Evolutionary conservation across 2,113 vertebrate species (phyloP).

Genomic region (Corythaeola cristata): DNA sequence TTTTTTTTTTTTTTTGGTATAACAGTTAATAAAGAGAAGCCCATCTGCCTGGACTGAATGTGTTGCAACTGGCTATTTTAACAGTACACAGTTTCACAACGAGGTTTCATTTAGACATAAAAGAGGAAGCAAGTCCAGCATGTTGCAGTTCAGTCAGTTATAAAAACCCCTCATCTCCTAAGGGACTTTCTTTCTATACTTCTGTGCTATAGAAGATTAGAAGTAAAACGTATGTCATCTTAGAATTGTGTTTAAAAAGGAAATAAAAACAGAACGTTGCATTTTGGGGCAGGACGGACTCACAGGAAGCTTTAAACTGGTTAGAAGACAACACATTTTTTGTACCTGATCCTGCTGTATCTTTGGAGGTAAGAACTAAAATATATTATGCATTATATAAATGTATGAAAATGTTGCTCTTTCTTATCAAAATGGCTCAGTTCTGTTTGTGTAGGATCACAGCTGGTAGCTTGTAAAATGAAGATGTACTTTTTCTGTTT

Average conservation of each 20-base stretch:
- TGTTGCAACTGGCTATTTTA: slow-evolving; percentile 61
- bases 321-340: slow-evolving; percentile 17
- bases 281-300: not conserved
- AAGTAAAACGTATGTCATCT: slow-evolving; percentile 43
- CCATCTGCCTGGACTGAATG: not conserved
- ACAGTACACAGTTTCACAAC: slow-evolving; percentile 64
- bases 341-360: not conserved
- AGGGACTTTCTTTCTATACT: slow-evolving; percentile 72
- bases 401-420: not conserved
- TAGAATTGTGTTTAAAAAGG: slow-evolving; percentile 44
- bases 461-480: not conserved
- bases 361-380: slow-evolving; percentile 72
- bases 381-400: not conserved
- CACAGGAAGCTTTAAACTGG: not conserved
- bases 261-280: not conserved
- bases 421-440: not conserved
- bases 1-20: not conserved
- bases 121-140: slow-evolving; percentile 71
- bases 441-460: not conserved
- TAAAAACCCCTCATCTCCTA: slow-evolving; percentile 40
- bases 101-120: slow-evolving; percentile 70
- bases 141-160: slow-evolving; percentile 62
- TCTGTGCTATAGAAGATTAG: slow-evolving; percentile 32
- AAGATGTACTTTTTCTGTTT: not conserved
- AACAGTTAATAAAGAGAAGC: not conserved